Base-by-base conservation (phyloP, 2,888 invertebrate species). In the Drosophila glabriapex region DNA sequence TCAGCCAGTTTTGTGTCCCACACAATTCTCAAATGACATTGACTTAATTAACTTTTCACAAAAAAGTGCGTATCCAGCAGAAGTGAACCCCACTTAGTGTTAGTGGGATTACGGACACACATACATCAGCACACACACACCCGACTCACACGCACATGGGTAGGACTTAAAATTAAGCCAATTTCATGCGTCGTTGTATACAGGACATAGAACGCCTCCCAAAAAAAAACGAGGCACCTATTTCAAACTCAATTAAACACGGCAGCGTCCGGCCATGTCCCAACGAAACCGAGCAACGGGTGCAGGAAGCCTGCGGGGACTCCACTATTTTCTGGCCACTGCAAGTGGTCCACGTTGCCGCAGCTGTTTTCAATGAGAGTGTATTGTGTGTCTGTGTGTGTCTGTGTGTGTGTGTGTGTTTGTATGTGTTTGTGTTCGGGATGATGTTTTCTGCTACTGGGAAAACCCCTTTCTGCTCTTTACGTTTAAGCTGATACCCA, bases 171-270 rank as follows among this genome's bases (percentile, higher is more conserved):
- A 85, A 85, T 74, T 90, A 85, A 85, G 88, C 88, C 85, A 88
- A 90, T 85, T 85, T 85, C 75, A 77, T 79, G 82, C 82, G 82
- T 81, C 82, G 82, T 77, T 67, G 73, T 78, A 50, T 62, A 52
- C 68, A 61, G 31, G 39, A 31, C 49, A 59, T 61, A 64, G 53
- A 52, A 54, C 55, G 43, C 39, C 50, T 61, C 68, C 22, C 5
- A 9, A n/a, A 29, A 56, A 76, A 73, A 76, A 73, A 68, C 73
- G 62, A 73, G 82, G 76, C 89, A 89, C 84, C 90, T 86, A 90
- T 90, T 87, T 90, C 89, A 87, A 90, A 87, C 87, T 87, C 87
- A 87, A 87, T 87, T 87, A 87, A 87, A 86, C 87, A 87, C 84
- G 88, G 72, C 65, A 83, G 60, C 56, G 59, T 68, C 63, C 43